These are phyloP conservation scores for Pseudopipra pipra DNA, from an alignment of 2,113 vertebrate species.

Conservation along the genomic window DNA sequence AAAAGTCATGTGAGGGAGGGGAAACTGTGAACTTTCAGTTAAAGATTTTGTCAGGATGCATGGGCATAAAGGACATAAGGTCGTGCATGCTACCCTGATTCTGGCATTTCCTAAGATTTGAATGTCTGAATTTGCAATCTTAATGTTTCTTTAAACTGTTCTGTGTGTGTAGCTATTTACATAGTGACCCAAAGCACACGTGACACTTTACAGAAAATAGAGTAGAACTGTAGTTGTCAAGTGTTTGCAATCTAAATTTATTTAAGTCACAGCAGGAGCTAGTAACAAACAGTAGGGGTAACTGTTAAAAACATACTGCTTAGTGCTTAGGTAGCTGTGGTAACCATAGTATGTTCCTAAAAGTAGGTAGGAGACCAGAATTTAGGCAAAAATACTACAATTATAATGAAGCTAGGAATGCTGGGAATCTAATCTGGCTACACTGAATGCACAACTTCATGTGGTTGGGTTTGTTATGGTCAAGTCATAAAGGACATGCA, in stretches of 20 bases:
- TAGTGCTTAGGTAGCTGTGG: conserved; percentile 43
- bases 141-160: not conserved
- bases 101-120: not conserved
- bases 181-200: not conserved
- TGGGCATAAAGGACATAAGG: not conserved
- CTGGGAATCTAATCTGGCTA: not conserved
- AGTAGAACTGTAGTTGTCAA: not conserved
- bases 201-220: not conserved
- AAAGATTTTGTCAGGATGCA: not conserved
- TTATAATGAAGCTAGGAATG: not conserved
- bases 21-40: not conserved
- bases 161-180: not conserved
- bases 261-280: conserved; percentile 20
- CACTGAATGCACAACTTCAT: not conserved
- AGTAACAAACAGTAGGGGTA: conserved; percentile 41
- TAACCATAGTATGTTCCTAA: conserved; percentile 21
- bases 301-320: conserved; percentile 22
- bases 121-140: not conserved
- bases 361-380: not conserved
- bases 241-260: conserved; percentile 19
- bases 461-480: not conserved
- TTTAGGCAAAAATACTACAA: not conserved
- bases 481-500: not conserved
- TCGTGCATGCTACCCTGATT: not conserved
- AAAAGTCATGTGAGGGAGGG: not conserved